A percentile compares a stretch with the other conserved stretches of the same genome.
phyloP scores from a whole-genome alignment of 1,140 invertebrate genomes.

The Cryptotermes secundus region DNA sequence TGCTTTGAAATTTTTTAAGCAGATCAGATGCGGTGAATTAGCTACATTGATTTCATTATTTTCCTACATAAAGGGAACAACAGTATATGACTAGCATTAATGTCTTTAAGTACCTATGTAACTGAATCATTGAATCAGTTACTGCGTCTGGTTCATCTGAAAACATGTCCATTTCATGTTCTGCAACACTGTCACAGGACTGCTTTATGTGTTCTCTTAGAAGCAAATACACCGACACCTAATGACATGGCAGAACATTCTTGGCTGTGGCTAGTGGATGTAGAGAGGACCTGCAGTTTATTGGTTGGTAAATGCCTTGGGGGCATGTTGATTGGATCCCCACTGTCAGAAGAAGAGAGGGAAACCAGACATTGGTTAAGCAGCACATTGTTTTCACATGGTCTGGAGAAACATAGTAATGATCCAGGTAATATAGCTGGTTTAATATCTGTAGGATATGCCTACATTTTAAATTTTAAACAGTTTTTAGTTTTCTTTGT shows the following conservation, averaged over 20 bases:
- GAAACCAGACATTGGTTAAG: conserved; percentile 54
- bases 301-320: conserved; percentile 62
- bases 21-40: too few species aligned
- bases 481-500: too few species aligned
- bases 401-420: conserved; percentile 47
- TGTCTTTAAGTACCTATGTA: too few species aligned
- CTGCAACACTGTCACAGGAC: not conserved
- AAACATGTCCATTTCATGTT: too few species aligned
- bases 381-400: conserved; percentile 56
- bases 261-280: conserved; percentile 64
- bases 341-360: conserved; percentile 51
- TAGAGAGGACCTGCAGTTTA: conserved; percentile 60
- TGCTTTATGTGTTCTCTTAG: conserved; percentile 35
- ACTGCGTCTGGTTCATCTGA: too few species aligned
- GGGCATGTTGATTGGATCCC: conserved; percentile 55
- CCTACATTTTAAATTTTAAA: too few species aligned
- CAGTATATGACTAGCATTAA: too few species aligned
- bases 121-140: too few species aligned
- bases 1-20: too few species aligned
- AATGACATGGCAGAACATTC: conserved; percentile 48
- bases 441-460: too few species aligned
- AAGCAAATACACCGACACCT: conserved; percentile 51
- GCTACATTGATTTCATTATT: too few species aligned
- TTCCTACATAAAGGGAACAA: too few species aligned
- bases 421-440: conserved; percentile 12